phyloP scores from a whole-genome alignment of 2,797 vertebrate species.

The Phalanger gymnotis region DNA sequence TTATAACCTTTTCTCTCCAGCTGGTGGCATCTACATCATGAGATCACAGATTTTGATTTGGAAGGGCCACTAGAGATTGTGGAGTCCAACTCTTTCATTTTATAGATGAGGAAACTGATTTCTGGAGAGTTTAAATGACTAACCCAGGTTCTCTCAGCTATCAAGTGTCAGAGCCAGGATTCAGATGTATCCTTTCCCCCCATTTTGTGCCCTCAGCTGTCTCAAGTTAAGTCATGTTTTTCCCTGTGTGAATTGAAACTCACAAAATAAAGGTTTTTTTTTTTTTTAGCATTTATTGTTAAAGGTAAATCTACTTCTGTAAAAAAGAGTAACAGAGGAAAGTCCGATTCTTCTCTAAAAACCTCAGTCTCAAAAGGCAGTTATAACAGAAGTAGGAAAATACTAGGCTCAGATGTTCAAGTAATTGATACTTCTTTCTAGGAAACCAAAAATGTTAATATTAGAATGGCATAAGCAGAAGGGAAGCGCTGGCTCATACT shows the following conservation, averaged over 20 bases:
- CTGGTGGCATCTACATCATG: not conserved
- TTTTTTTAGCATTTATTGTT: not conserved
- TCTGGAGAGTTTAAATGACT: not conserved
- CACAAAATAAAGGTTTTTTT: not conserved
- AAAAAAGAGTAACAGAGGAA: not conserved
- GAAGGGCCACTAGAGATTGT: not conserved
- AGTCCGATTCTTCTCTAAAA: not conserved
- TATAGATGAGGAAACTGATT: not conserved
- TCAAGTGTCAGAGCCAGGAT: not conserved
- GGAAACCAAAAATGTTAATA: slow-evolving; percentile 35
- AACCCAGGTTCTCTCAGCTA: not conserved
- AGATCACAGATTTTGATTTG: not conserved
- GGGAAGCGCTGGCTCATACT: not conserved
- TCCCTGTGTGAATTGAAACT: not conserved
- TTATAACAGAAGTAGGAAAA: not conserved
- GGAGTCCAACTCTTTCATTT: not conserved
- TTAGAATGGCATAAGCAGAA: not conserved
- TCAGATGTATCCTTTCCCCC: not conserved
- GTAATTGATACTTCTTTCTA: not conserved
- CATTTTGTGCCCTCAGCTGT: not conserved
- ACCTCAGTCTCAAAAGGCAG: not conserved
- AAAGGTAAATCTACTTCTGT: not conserved
- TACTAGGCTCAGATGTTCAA: not conserved
- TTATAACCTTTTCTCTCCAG: no score
- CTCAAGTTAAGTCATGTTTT: not conserved